Base-by-base conservation (phyloP, 2,888 invertebrate species). In the Tetanocera ferruginea region DNA sequence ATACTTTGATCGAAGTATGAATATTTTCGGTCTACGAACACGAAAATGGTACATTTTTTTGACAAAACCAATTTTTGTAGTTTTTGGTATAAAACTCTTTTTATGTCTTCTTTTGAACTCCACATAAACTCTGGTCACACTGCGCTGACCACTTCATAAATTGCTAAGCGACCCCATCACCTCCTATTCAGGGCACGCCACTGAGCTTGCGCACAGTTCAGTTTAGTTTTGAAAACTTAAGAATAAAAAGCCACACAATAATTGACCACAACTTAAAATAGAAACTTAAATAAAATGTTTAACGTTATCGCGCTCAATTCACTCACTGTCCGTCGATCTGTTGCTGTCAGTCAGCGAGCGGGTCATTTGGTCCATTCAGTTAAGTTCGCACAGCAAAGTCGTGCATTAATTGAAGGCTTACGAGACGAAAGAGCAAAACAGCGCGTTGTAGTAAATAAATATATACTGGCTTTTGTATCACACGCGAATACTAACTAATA, bases 191-290 rank as follows among this genome's bases (percentile, higher is more conserved):
- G 11, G 43, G 43, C 11, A 3, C 43, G 43, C 19, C n/a, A 31
- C 71, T 37, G n/a, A 28, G 55, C n/a, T n/a, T 17, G 55, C 43
- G 57, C 3, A 19, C 51, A 43, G 43, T 43, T 43, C 6, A 25
- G n/a, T n/a, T 49, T 37, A 5, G 34, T 28, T 23, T 51, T n/a
- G 25, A 51, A 69, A 69, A 51, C 49, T 37, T 28, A 51, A 69
- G 51, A 69, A 51, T 51, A 69, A 51, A 51, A 43, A 43, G 43
- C 11, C 43, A 43, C 75, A 37, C n/a, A 52, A 55, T 55, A 37
- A 75, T 75, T 75, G 75, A 67, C 67, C 75, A 67, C 66, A 75
- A 55, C 75, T 75, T 52, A 66, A 75, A 75, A 75, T 75, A 75
- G 75, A 51, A 75, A 57, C 37, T 72, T n/a, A 72, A 72, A 19